Percentiles rank a stretch among this genome's conserved stretches.
These are phyloP conservation scores for Oreonectes daqikongensis DNA, from an alignment of 2,797 vertebrate genomes.

Conservation along the genomic window DNA sequence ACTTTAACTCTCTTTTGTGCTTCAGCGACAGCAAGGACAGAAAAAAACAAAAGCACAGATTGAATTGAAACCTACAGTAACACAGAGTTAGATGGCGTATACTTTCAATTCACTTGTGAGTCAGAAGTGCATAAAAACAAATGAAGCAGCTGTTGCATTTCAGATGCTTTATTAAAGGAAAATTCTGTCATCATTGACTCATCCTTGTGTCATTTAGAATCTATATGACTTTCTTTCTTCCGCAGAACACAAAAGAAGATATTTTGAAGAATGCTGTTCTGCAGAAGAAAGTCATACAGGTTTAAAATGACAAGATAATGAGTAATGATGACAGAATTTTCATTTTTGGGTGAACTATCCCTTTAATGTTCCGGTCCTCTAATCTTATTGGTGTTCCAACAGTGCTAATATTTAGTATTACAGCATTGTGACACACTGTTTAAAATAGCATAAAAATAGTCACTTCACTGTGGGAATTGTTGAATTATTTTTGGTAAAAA, in stretches of 20 bases:
- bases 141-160: neutral
- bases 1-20: neutral
- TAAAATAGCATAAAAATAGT: neutral
- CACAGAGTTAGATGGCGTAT: neutral
- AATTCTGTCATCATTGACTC: too few relatives aligned
- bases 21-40: neutral
- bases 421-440: slow-evolving; percentile 15
- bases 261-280: too few relatives aligned
- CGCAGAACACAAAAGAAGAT: too few relatives aligned
- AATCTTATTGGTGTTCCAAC: neutral
- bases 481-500: neutral
- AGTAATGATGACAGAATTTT: too few relatives aligned
- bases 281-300: too few relatives aligned
- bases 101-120: neutral
- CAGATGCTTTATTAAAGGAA: neutral
- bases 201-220: too few relatives aligned
- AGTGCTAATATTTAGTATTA: too few relatives aligned
- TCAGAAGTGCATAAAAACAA: neutral
- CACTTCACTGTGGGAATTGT: too few relatives aligned
- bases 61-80: neutral
- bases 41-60: neutral
- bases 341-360: too few relatives aligned
- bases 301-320: too few relatives aligned
- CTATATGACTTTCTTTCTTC: too few relatives aligned
- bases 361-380: neutral